Base-by-base conservation (phyloP, 1,140 invertebrate species). In the Solenopsis invicta region DNA sequence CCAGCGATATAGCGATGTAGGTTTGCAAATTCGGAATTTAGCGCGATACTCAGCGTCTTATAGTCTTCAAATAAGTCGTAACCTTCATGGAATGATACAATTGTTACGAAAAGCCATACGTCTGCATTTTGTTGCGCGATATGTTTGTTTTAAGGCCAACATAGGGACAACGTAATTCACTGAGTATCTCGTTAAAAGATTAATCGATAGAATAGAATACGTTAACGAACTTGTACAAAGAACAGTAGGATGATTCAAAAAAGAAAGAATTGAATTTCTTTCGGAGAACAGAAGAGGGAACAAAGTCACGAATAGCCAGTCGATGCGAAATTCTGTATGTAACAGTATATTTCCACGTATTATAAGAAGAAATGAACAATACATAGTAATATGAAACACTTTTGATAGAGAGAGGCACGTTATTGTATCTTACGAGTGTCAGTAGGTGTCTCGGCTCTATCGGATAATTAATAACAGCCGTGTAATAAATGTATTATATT, bases 141-240 rank as follows among this genome's bases (percentile, higher is more conserved):
- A 41, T n/a, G 37, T 72, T 81, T 52, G 3, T 69, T 50, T 34
- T 24, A 21, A 21, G 18, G 18, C 13, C 41, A 41, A 4, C 9
- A 10, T 45, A 13, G 8, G n/a, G 21, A 62, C n/a, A 21, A 61
- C n/a, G 13, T 82, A 76, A 81, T 82, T 78, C 72, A 69, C 89
- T 76, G 48, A 88, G 67, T 90, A 86, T 90, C 82, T 80, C 64
- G 66, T 66, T 87, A 64, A 88, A 45, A 88, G 52, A 87, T 67
- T 90, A 90, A 91, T 88, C 41, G 72, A 90, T 91, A 91, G 89
- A 76, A 62, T 91, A 91, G 74, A 61, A 54, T 88, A 91, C 61
- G 75, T 75, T 86, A 77, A 88, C 76, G 74, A 88, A 90, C 64
- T 85, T 89, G 74, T 91, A 88, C 78, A 90, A 89, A 86, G 74